Evolutionary conservation across 2,797 vertebrate species (phyloP).

Genomic region (Columba guinea): DNA sequence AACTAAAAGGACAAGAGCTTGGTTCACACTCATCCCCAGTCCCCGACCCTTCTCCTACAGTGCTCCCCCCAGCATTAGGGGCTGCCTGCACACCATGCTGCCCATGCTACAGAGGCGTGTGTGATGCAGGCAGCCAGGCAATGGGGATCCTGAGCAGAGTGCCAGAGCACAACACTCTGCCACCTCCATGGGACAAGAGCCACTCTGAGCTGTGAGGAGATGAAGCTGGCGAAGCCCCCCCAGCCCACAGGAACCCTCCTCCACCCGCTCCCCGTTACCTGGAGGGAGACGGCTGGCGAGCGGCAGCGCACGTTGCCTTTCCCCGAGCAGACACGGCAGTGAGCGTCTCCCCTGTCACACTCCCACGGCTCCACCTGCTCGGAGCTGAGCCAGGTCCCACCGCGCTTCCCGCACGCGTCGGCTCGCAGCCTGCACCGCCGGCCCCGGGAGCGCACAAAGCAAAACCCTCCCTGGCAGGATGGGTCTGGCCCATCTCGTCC

Average conservation of each 20-base stretch:
- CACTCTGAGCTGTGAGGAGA: neutral
- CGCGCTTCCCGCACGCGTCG: rapidly evolving
- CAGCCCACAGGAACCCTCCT: neutral
- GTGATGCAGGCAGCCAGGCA: neutral
- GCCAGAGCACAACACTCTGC: neutral
- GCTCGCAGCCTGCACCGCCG: neutral
- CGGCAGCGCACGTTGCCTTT: neutral
- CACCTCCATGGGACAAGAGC: neutral
- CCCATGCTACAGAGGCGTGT: rapidly evolving
- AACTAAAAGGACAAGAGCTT: neutral
- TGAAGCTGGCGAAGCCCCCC: rapidly evolving
- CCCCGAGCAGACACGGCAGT: rapidly evolving
- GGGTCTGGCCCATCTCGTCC: neutral
- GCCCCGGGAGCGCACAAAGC: neutral
- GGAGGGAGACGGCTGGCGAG: neutral
- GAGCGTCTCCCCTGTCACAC: neutral
- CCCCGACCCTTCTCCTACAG: neutral
- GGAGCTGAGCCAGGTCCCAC: neutral
- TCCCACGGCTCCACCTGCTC: neutral
- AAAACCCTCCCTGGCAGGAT: neutral
- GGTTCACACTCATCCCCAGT: neutral
- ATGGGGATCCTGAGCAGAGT: neutral
- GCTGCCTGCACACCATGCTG: neutral
- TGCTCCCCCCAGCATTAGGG: rapidly evolving
- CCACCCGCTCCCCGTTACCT: neutral